Percentiles rank a stretch among this genome's conserved stretches.
Evolutionary conservation across 2,797 vertebrate species (phyloP).

Genomic region (Phyllotis vaccarum): DNA sequence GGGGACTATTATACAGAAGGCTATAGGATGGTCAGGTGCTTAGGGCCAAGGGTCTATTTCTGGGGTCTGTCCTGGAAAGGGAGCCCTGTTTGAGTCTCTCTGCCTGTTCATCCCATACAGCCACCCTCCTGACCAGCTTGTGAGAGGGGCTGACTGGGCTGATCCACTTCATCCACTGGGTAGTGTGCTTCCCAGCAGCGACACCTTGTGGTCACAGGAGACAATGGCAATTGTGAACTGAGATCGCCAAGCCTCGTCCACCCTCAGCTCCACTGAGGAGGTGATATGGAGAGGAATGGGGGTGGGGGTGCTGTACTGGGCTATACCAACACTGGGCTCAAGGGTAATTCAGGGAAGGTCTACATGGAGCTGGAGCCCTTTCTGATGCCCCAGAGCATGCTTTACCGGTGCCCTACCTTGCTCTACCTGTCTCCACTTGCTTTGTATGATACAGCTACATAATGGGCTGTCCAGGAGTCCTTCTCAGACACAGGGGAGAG

Average conservation of each 20-base stretch:
- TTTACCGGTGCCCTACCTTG: neutral
- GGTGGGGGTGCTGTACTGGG: neutral
- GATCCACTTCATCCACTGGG: accelerated
- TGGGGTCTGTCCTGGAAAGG: accelerated
- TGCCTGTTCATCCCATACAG: too few species aligned
- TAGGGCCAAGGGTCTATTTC: accelerated
- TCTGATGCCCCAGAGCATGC: too few species aligned
- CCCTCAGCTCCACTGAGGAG: too few species aligned
- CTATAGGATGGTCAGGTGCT: neutral
- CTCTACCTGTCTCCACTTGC: neutral
- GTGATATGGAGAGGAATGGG: neutral
- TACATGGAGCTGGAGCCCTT: neutral
- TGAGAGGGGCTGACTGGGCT: too few species aligned
- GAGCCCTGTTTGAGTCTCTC: accelerated
- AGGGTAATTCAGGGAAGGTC: neutral
- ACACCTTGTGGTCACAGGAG: slow-evolving; percentile 20
- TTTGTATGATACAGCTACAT: neutral
- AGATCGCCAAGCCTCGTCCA: neutral
- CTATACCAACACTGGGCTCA: neutral
- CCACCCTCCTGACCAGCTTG: neutral
- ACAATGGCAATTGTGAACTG: accelerated
- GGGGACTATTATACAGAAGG: neutral
- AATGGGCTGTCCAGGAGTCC: neutral
- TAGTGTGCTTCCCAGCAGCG: neutral
- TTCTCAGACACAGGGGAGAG: neutral